A percentile compares a stretch with the other conserved stretches of the same genome.
Evolutionary conservation across 2,797 vertebrate genomes (phyloP).

Genomic region (Pitangus sulphuratus): DNA sequence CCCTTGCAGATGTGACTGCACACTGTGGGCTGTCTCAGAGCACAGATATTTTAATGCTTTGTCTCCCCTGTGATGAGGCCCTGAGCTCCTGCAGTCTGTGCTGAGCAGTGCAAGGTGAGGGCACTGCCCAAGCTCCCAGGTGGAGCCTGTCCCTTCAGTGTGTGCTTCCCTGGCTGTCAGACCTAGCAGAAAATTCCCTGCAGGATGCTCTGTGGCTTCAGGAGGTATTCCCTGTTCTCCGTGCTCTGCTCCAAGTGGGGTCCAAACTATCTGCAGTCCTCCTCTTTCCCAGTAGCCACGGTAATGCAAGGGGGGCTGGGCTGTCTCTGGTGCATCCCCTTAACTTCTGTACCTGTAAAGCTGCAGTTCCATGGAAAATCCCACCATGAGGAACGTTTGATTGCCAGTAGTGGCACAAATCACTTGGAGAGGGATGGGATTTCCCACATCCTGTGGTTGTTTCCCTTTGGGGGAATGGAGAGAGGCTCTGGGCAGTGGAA

Average conservation of each 20-base stretch:
- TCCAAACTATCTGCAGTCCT: background rate
- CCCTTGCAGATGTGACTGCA: background rate
- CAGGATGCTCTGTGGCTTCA: background rate
- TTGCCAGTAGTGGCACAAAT: background rate
- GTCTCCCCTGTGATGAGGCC: background rate
- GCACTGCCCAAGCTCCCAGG: background rate
- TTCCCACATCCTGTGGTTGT: background rate
- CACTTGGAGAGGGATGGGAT: background rate
- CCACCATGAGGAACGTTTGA: fast-evolving
- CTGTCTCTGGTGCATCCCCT: background rate
- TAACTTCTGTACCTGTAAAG: background rate
- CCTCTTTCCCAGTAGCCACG: too few species aligned
- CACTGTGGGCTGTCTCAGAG: background rate
- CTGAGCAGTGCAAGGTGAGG: background rate
- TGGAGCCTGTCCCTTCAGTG: fast-evolving
- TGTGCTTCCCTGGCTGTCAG: background rate
- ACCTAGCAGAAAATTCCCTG: background rate
- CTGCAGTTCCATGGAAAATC: background rate
- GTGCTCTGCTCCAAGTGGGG: background rate
- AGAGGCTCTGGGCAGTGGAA: background rate
- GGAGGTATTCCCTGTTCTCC: background rate
- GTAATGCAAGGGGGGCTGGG: background rate
- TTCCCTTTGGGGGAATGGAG: background rate
- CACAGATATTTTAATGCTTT: background rate
- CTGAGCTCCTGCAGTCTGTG: background rate